Conservation (phyloP, 2,797 vertebrate species). For the Rousettus madagascariensis region DNA sequence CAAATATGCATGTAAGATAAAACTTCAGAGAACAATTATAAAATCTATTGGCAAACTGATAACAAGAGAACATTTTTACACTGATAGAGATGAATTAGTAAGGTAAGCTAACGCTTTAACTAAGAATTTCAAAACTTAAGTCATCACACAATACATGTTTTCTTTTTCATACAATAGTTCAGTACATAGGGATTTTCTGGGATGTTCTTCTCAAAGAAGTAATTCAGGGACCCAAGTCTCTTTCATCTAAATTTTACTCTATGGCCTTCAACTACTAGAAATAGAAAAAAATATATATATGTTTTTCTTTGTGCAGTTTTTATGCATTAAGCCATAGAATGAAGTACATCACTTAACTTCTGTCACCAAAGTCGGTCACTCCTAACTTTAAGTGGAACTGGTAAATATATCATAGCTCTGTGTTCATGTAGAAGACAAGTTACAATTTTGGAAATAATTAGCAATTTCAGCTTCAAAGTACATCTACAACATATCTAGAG, state of each 20-base stretch:
- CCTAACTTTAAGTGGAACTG: neutral
- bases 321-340: neutral
- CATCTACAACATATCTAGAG: neutral
- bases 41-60: neutral
- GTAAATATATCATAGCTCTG: neutral
- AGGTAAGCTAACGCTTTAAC: neutral
- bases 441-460: neutral
- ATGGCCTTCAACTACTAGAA: neutral
- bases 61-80: neutral
- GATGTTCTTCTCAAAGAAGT: neutral
- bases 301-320: neutral
- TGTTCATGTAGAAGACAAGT: neutral
- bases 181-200: neutral
- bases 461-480: neutral
- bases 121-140: neutral
- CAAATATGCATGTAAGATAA: neutral
- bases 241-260: neutral
- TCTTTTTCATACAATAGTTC: neutral
- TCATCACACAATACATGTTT: neutral
- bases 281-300: neutral
- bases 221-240: neutral
- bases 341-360: neutral
- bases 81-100: neutral
- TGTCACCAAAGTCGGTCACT: neutral
- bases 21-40: neutral